These are phyloP conservation scores for Camponotus vicinus DNA, from an alignment of 1,140 invertebrate species.

Conservation along the genomic window DNA sequence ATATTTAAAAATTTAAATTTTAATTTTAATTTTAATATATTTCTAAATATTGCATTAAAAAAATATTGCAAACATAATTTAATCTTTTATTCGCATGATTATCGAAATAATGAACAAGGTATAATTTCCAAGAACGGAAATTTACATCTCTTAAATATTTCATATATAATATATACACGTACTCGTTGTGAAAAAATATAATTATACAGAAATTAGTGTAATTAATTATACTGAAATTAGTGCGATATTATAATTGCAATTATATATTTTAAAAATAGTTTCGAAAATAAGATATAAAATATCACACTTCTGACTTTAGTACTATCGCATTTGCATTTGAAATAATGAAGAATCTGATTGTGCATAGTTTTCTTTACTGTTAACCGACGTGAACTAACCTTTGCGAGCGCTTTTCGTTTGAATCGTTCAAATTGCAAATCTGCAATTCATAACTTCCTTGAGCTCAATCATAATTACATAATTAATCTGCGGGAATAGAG, in stretches of 20 bases:
- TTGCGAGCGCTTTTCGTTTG: slow-evolving; percentile 38
- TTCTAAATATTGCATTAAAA: too few species aligned
- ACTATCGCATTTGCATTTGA: neutral
- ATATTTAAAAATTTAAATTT: too few species aligned
- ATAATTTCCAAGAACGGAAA: neutral
- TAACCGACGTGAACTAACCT: slow-evolving; percentile 39
- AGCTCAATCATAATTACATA: slow-evolving; percentile 60
- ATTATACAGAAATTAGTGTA: too few species aligned
- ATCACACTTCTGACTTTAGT: neutral
- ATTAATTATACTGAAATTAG: neutral
- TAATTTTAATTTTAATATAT: neutral
- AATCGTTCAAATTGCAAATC: slow-evolving; percentile 50
- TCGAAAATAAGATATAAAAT: neutral
- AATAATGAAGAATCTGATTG: slow-evolving; percentile 2
- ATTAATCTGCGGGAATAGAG: slow-evolving; percentile 62
- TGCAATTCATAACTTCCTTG: slow-evolving; percentile 68
- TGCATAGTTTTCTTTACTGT: neutral
- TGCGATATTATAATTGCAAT: neutral
- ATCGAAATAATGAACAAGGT: neutral
- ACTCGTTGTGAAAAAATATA: neutral
- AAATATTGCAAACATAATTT: neutral
- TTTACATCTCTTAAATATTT: too few species aligned
- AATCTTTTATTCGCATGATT: neutral
- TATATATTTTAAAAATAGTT: neutral
- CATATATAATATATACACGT: too few species aligned